phyloP scores from a whole-genome alignment of 2,888 invertebrate species.

The Drosophila conformis region DNA sequence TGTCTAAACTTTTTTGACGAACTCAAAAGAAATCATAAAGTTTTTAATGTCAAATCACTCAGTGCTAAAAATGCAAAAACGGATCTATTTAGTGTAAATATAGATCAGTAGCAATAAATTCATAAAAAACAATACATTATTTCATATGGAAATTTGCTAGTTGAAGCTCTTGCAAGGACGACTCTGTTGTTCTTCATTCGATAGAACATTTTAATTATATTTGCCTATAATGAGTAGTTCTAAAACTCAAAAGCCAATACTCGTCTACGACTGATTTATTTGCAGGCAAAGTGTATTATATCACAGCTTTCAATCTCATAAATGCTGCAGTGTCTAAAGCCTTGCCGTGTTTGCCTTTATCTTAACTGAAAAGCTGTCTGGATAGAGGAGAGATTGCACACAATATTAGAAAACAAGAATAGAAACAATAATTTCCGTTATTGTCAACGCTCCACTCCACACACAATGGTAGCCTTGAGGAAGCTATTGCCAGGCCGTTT shows the following conservation, averaged over 20 bases:
- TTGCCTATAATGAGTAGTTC: background rate
- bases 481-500: constrained; percentile 58
- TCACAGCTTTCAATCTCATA: constrained; percentile 17
- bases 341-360: constrained; percentile 27
- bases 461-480: constrained; percentile 53
- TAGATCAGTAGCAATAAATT: background rate
- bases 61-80: background rate
- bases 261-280: background rate
- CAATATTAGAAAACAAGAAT: constrained; percentile 46
- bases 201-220: background rate
- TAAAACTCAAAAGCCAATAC: background rate
- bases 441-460: constrained; percentile 51
- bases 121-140: background rate
- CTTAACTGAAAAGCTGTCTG: constrained; percentile 24
- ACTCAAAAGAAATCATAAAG: constrained; percentile 9
- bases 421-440: constrained; percentile 75
- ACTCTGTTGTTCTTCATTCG: background rate
- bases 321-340: background rate
- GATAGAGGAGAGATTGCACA: constrained; percentile 13
- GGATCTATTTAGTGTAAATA: background rate
- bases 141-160: background rate
- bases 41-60: constrained; percentile 10
- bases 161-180: background rate
- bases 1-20: constrained; percentile 23
- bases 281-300: background rate